Evolutionary conservation across 2,113 vertebrate genomes (phyloP).

Genomic region (Calidris pugnax): DNA sequence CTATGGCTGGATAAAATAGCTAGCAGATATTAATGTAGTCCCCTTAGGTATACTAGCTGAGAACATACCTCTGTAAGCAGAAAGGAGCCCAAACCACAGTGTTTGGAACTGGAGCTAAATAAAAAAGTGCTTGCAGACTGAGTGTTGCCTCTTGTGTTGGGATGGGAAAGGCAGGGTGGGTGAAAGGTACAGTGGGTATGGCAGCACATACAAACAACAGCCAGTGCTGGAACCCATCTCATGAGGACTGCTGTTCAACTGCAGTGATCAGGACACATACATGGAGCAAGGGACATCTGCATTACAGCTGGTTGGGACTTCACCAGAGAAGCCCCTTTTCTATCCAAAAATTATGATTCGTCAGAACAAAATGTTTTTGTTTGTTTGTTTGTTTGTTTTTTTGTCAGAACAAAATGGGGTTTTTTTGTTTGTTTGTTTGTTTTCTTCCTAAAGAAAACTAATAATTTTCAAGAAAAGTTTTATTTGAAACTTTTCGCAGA

Average conservation of each 20-base stretch:
- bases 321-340: neutral
- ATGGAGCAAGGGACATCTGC: neutral
- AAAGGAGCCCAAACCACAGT: neutral
- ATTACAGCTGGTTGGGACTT: neutral
- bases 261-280: neutral
- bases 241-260: neutral
- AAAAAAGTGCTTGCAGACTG: neutral
- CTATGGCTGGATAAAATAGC: constrained; percentile 19
- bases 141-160: neutral
- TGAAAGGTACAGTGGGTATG: neutral
- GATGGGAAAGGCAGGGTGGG: neutral
- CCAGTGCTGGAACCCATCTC: neutral
- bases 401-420: neutral
- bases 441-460: neutral
- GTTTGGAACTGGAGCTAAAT: neutral
- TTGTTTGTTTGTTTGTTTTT: no score
- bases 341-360: neutral
- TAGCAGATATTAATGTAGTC: neutral
- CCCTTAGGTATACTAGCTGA: neutral
- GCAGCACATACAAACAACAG: neutral
- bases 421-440: no score
- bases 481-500: neutral
- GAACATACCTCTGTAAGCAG: neutral
- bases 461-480: neutral
- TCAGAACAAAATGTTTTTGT: neutral